Base-by-base conservation (phyloP, 2,113 vertebrate species). In the Hoplias malabaricus region DNA sequence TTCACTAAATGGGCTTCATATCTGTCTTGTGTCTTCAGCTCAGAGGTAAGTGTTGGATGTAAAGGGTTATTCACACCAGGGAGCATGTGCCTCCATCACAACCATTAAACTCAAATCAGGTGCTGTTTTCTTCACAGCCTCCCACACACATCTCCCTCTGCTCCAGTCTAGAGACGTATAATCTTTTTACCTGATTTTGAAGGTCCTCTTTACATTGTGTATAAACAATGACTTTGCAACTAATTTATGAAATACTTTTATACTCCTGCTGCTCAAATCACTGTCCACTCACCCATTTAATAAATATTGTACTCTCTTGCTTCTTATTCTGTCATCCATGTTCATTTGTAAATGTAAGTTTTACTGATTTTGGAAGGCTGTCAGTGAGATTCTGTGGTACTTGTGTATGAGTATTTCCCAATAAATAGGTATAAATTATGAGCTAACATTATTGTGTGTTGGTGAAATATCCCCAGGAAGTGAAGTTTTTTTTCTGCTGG, bases 81-180 rank as follows among this genome's bases (percentile, higher is more conserved):
- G 86, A 81, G 69, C 83, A 84, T 70, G 67, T 82, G 87, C 88
- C 73, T 89, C 89, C 87, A 87, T 86, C 89, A 87, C 86, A 83
- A 90, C 87, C 89, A 88, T 91, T 90, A 91, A 93, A 91, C 83
- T 71, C 9, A 81, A 88, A 85, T 90, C 91, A 93, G 89, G 85
- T 89, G 89, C 84, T 62, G 76, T 83, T 38, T 42, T 23, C 12
- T 3, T 29, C 12, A 7, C 4, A 7, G 3, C 34, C 14, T 13
- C 16, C 36, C 19, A 27, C 42, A 40, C 19, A 61, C 27, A 33
- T n/a, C 59, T 80, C 69, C 29, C 85, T 86, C 87, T 85, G 69
- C 34, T 34, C 86, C 73, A 54, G 80, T 82, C 79, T 10, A 54
- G 87, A 89, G 83, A 89, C 84, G 89, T 90, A 86, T 85, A 89